A percentile compares a stretch with the other conserved stretches of the same genome.
Conservation (phyloP, 1,140 invertebrate species). For the Idris sp. region DNA sequence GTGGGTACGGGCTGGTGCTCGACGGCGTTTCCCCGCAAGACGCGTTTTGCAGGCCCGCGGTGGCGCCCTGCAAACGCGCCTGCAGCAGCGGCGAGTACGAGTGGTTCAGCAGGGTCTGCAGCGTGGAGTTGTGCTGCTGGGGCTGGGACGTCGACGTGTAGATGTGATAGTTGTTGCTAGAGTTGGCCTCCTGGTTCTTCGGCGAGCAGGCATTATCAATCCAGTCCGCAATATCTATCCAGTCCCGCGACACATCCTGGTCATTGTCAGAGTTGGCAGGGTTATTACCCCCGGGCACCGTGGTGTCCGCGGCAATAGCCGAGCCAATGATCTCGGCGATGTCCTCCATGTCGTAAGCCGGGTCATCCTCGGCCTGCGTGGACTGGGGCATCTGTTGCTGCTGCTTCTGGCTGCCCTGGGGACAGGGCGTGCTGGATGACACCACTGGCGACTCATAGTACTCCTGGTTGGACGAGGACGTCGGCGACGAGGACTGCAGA, state of each 20-base stretch:
- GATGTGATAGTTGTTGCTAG: slow-evolving; percentile 70
- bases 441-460: slow-evolving; percentile 75
- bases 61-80: slow-evolving; percentile 77
- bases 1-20: slow-evolving; percentile 77
- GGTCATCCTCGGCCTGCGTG: slow-evolving; percentile 76
- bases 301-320: slow-evolving; percentile 93
- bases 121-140: slow-evolving; percentile 76
- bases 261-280: slow-evolving; percentile 81
- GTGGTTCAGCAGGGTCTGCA: slow-evolving; percentile 87
- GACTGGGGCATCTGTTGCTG: slow-evolving; percentile 78
- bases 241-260: slow-evolving; percentile 81
- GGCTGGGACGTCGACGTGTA: slow-evolving; percentile 67
- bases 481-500: slow-evolving; percentile 72
- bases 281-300: slow-evolving; percentile 84
- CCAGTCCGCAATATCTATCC: slow-evolving; percentile 91
- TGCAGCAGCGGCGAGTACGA: slow-evolving; percentile 86
- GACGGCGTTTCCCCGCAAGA: slow-evolving; percentile 77
- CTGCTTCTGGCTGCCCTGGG: slow-evolving; percentile 70
- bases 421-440: slow-evolving; percentile 75
- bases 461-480: slow-evolving; percentile 74
- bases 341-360: slow-evolving; percentile 88
- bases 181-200: slow-evolving; percentile 77
- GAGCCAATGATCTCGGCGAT: slow-evolving; percentile 92
- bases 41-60: slow-evolving; percentile 66
- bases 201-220: slow-evolving; percentile 87